Base-by-base conservation (phyloP, 1,140 invertebrate species). In the Drosophila ficusphila region DNA sequence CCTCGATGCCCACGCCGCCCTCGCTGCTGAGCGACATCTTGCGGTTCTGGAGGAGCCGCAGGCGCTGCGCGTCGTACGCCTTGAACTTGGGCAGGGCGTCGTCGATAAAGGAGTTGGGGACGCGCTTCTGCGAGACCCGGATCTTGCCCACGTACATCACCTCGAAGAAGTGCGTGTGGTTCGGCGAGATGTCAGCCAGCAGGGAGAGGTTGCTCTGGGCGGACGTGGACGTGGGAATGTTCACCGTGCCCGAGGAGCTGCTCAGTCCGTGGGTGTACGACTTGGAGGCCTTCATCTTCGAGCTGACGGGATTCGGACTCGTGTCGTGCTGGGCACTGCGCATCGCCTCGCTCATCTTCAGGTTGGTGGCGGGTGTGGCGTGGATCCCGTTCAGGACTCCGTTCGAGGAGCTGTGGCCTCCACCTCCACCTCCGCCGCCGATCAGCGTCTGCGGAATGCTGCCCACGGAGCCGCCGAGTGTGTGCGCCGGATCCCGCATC, bases 111-210 rank as follows among this genome's bases (percentile, higher is more conserved):
- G 95, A 94, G 75, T 96, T 95, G 3, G 96, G 95, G 14, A 98
- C 96, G 90, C 97, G 97, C 90, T 95, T 94, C 90, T 96, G 95
- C 27, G 95, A 95, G 54, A 97, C 95, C 65, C 95, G 94, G 6
- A 97, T 96, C 92, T 97, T 97, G 2, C 97, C 97, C 54, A 97
- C 95, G 90, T 98, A 98, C 38, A 97, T 92, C 91, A 96, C 96
- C 92, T 97, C 96, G 79, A 97, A 97, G 91, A 96, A 97, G 91
- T 97, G 96, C 34, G 96, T 96, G 47, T 96, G 96, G 79, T 95
- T 96, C 0, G 95, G 95, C 4, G 96, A 96, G 57, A 97, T 95
- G 81, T 96, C 96, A 16, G 94, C 94, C 64, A 95, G 94, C 3
- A 96, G 92, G 1, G 95, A 96, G 1, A 92, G 72, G 71, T 90